These are phyloP conservation scores for Apamea sordens DNA, from an alignment of 2,888 invertebrate genomes.

Conservation along the genomic window DNA sequence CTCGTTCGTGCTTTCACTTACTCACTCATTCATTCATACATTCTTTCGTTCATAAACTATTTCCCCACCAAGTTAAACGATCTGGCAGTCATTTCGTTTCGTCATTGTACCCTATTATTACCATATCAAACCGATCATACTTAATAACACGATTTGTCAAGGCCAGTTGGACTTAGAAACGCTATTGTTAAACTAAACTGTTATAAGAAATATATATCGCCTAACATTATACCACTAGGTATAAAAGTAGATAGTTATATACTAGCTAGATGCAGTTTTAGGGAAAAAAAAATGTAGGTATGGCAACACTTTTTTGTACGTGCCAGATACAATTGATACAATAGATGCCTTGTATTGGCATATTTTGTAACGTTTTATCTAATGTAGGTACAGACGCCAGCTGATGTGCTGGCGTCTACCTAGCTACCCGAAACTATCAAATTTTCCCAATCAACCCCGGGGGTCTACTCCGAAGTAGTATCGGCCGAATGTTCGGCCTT, in stretches of 20 bases:
- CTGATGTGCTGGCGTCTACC: too few relatives aligned
- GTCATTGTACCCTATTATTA: conserved; percentile 16
- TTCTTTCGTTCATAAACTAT: neutral
- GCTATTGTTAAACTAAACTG: conserved; percentile 29
- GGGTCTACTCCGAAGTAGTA: too few relatives aligned
- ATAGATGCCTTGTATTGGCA: neutral
- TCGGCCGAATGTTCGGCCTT: too few relatives aligned
- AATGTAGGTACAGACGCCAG: too few relatives aligned
- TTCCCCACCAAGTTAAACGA: neutral
- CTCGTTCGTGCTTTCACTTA: neutral
- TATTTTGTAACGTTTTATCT: neutral
- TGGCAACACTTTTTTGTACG: conserved; percentile 12
- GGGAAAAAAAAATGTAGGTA: neutral
- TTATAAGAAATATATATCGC: conserved; percentile 26
- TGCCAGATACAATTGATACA: neutral
- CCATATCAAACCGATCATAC: conserved; percentile 4
- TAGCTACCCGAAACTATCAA: too few relatives aligned
- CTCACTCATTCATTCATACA: neutral
- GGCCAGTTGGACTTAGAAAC: conserved; percentile 40
- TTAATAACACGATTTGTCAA: conserved; percentile 32
- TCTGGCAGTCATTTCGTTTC: neutral
- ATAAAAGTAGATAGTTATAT: neutral
- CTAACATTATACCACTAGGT: neutral
- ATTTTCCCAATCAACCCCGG: too few relatives aligned
- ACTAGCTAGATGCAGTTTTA: neutral